Base-by-base conservation (phyloP, 2,113 vertebrate species). In the Colossoma macropomum region DNA sequence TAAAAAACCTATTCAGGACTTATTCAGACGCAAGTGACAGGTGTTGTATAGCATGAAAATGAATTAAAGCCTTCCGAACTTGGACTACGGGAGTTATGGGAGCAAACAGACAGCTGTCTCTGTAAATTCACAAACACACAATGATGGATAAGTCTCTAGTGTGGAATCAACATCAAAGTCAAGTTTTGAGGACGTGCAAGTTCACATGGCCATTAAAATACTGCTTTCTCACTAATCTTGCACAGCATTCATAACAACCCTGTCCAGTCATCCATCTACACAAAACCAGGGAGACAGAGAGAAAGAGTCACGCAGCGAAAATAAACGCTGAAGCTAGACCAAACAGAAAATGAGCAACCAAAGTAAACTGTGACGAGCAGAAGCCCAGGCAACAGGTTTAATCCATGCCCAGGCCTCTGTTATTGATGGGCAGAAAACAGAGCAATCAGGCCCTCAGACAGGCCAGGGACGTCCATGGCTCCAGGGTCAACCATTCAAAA, bases 381-480 rank as follows among this genome's bases (percentile, higher is more conserved):
- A 23, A 65, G 25, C 13, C 30, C 71, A 7, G 28, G 62, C 56
- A 45, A 45, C 41, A 21, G 71, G 62, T 74, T 62, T 54, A 75
- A 81, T 77, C 41, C 30, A 3, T n/a, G 70, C 23, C 69, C 66
- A n/a, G 21, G 45, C 41, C 32, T 54, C 63, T 71, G 60, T 72
- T 50, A 71, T 32, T 45, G 28, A 76, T 41, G 38, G 38, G 30
- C 38, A 19, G n/a, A 34, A n/a, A 27, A 60, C 50, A 27, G 60
- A 66, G 76, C 34, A 75, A 50, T 45, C 56, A 60, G 52, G 30
- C 21, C 78, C 65, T 80, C 25, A 70, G 41, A 80, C 66, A 65
- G 21, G 6, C 23, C 54, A 21, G 54, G 65, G 32, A 85, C 19
- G 52, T 21, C 48, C 41, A 17, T 54, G 60, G 48, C 66, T 41